Evolutionary conservation across 2,113 vertebrate species (phyloP), one percentile per base, ranked within the genome.

Genomic region (Marmota monax): DNA sequence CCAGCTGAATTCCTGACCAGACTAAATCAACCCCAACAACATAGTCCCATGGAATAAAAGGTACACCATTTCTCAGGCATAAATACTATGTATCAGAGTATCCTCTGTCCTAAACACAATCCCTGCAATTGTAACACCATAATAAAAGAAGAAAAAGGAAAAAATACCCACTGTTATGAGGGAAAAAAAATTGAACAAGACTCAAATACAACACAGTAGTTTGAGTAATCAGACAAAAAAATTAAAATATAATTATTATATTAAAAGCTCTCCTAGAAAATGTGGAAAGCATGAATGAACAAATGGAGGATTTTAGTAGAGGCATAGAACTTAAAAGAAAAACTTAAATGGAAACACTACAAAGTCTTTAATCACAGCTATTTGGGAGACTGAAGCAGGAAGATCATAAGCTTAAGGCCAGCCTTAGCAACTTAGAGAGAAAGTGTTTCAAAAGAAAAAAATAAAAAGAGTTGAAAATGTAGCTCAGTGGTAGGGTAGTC

Each of bases 201-300:
- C 42, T 88, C 56, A 84, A 37, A 78, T 77, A 61, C 77, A 51
- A 87, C 42, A 22, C 25, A 87, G 7, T 72, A 87, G 27, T 90
- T 90, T 45, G 37, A 91, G 73, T 32, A 48, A 65, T 83, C 70
- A 45, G 56, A 70, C 65, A 73, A 87, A 13, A 4, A 72, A 84
- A 73, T 91, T 67, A 73, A 86, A 82, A 63, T 53, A 65, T 37
- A 72, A 58, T 84, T 88, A 88, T 61, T 90, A 53, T 27, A 37
- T 88, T 85, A 94, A 92, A 74, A 27, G 12, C 14, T 51, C 18
- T 56, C 61, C 67, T 63, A 76, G 56, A 80, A 94, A 88, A 96
- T 70, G 23, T 84, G 48, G 17, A 69, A 39, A 92, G 69, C 27
- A 69, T 51, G n/a, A 48, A 85, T 48, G 39, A 37, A 69, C 5